Percentiles rank a stretch among this genome's conserved stretches.
Conservation (phyloP, 1,140 invertebrate genomes). For the Bombus picipes region DNA sequence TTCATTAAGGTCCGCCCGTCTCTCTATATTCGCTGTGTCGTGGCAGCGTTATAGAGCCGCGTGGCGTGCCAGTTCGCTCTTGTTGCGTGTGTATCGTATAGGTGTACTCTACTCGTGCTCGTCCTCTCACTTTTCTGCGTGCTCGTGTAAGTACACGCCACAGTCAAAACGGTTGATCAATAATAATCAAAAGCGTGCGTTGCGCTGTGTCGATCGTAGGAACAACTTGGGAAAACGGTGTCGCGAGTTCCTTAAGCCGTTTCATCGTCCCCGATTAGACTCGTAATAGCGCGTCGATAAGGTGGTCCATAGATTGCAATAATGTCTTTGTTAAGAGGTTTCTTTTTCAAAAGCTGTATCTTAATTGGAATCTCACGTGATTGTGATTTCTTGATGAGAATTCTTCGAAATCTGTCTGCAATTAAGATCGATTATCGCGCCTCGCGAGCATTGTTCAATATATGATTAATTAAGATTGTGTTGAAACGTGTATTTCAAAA, state of each 20-base stretch:
- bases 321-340: neutral
- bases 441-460: too few species aligned
- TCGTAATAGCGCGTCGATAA: neutral
- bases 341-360: neutral
- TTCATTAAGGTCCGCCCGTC: slow-evolving; percentile 81
- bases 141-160: slow-evolving; percentile 33
- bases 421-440: neutral
- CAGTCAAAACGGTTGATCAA: slow-evolving; percentile 79
- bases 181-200: slow-evolving; percentile 73
- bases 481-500: neutral
- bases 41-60: slow-evolving; percentile 80
- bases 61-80: slow-evolving; percentile 61
- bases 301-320: neutral
- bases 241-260: slow-evolving; percentile 34
- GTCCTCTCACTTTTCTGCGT: slow-evolving; percentile 18
- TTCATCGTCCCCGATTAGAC: slow-evolving; percentile 15
- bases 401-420: neutral
- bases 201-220: neutral
- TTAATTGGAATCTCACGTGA: neutral
- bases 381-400: neutral
- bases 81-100: slow-evolving; percentile 48
- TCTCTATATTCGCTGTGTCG: slow-evolving; percentile 79
- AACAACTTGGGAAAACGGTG: slow-evolving; percentile 36
- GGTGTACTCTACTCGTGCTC: slow-evolving; percentile 3
- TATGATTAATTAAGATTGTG: neutral